Evolutionary conservation across 2,888 invertebrate genomes (phyloP), one percentile per base, ranked within the genome.

Genomic region (Plusia festucae): DNA sequence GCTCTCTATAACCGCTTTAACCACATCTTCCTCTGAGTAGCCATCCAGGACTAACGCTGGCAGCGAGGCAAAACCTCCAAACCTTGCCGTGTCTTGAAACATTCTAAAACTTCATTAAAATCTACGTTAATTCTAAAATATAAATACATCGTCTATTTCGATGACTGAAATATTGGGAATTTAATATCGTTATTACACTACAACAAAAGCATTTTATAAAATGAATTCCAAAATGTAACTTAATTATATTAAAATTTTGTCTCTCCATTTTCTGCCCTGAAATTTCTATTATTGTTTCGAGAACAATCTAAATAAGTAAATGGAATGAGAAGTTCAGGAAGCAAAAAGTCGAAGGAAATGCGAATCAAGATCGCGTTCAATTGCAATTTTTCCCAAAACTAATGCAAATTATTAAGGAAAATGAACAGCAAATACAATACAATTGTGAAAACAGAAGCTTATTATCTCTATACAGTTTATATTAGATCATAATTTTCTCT

Each of bases 1-100:
- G 4, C 72, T 69, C 49, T 82, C 79, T 55, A 88, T 86, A 69
- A 85, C 72, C 4, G 78, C 82, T 27, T 66, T 75, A 0, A 85
- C 86, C 0, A 84, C 83, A 24, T 86, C 84, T 7, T 72, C 73
- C 2, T 82, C 66, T 15, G 77, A 68, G 13, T 61, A 24, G 5
- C 34, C 76, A 64, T 7, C 81, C 70, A 60, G n/a, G 84, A 73
- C 18, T 83, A 64, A 64, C 7, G 58, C 64, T 13, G 53, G 15
- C 5, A 46, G 58, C 2, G 32, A 22, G 18, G 24, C 30, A 32
- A 49, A 18, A 13, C 55, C 15, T 11, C 18, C 20, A 13, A 40
- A 20, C 15, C 32, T 16, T 18, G 34, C 9, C 4, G 49, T 20
- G 18, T 30, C 18, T 18, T 18, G 22, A 49, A 22, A 34, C 64